Percentiles rank a stretch among this genome's conserved stretches.
These are phyloP conservation scores for Cygnus buccinator DNA, from an alignment of 2,113 vertebrate species.

Conservation along the genomic window DNA sequence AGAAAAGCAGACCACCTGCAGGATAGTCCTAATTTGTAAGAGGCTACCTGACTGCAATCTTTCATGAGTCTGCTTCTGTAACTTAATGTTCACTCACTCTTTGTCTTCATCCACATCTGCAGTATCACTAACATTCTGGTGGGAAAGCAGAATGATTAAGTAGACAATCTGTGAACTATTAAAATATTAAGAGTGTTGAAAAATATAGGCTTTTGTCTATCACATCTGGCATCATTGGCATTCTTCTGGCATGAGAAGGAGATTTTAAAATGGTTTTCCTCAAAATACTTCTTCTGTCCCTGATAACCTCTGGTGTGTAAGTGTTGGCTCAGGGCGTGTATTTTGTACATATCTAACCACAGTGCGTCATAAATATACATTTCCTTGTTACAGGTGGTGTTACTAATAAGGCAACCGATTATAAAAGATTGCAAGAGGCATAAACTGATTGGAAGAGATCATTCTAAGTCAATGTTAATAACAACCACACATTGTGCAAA, in stretches of 20 bases:
- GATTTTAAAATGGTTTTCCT: not conserved
- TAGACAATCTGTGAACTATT: not conserved
- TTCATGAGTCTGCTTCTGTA: not conserved
- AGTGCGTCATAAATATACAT: not conserved
- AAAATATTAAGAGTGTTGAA: not conserved
- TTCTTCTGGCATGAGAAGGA: not conserved
- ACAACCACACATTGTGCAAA: not conserved
- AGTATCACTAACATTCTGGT: not conserved
- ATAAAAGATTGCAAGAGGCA: not conserved
- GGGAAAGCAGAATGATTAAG: not conserved
- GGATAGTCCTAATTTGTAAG: not conserved
- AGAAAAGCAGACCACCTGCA: not conserved
- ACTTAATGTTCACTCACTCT: not conserved
- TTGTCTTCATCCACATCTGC: not conserved
- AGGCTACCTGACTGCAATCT: not conserved
- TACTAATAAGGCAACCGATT: not conserved
- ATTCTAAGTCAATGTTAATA: not conserved
- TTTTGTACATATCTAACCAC: not conserved
- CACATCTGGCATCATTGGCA: not conserved
- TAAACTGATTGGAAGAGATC: not conserved
- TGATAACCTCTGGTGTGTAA: not conserved
- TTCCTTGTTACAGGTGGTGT: not conserved
- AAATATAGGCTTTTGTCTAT: not conserved
- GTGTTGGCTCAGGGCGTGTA: not conserved
- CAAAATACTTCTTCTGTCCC: not conserved